Base-by-base conservation (phyloP, 2,113 vertebrate genomes). In the Actinemys pallida region DNA sequence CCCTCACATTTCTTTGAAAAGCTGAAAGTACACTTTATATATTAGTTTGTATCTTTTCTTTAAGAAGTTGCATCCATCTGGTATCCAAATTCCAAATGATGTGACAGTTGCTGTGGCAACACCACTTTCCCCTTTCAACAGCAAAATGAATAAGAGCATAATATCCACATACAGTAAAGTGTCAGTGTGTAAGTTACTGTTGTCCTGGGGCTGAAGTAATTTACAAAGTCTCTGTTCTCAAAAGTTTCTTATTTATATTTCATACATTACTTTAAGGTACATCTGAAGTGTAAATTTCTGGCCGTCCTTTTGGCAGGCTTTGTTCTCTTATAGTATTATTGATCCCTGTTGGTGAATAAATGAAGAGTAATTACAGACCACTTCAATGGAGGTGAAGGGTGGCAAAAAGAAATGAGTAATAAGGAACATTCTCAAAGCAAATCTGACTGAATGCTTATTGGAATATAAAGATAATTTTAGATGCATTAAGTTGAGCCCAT, bases 221-320 rank as follows among this genome's bases (percentile, higher is more conserved):
- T 92, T 96, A 87, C 8, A 88, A 96, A 93, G 57, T 81, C 25
- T 72, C 12, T 90, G 7, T 89, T 83, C 56, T 83, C 45, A 53
- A 89, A 94, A 92, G 35, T 84, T 80, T 83, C 52, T 39, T 84
- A 39, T 81, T 94, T 90, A 59, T 79, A 91, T 82, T 76, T 35
- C 49, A 57, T 87, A 81, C 27, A 59, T 42, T 88, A 29, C n/a
- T 83, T 65, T 47, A 50, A 96, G 59, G 14, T 31, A 87, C 11
- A 52, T 25, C 69, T 20, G 4, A 45, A 95, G 83, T 1, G 29
- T 47, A 94, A 79, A 75, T 89, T 95, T 86, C 56, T 95, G 57
- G 42, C 29, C 24, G 19, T 72, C 12, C 16, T 95, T 97, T 52
- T 57, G 85, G 53, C 2, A 81, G n/a, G 35, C 79, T 95, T 82